A percentile compares a stretch with the other conserved stretches of the same genome.
phyloP scores from a whole-genome alignment of 2,888 invertebrate genomes.

The Endotricha flammealis region DNA sequence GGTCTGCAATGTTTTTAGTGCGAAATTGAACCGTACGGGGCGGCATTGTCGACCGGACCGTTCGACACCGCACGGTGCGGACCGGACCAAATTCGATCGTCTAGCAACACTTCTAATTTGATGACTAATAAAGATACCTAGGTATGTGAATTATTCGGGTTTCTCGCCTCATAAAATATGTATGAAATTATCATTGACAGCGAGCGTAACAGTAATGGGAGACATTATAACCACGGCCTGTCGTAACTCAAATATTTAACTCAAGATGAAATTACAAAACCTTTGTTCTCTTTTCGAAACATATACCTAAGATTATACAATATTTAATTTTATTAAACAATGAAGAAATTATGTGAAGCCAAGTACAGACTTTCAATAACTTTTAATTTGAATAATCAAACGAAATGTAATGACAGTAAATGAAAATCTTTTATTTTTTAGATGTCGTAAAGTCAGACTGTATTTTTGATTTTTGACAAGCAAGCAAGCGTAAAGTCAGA shows the following conservation, averaged over 20 bases:
- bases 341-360: background rate
- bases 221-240: background rate
- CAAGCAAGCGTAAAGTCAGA: background rate
- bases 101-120: slow-evolving; percentile 6
- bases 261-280: background rate
- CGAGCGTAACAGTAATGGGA: slow-evolving; percentile 1
- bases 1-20: too few relatives aligned
- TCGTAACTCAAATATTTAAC: slow-evolving; percentile 4
- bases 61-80: too few relatives aligned
- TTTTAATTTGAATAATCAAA: background rate
- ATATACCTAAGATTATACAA: background rate
- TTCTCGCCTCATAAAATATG: slow-evolving; percentile 4
- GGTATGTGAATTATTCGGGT: slow-evolving; percentile 3
- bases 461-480: background rate
- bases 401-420: background rate
- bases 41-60: too few relatives aligned
- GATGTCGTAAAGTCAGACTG: too few relatives aligned
- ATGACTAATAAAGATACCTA: background rate
- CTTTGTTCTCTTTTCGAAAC: slow-evolving; percentile 1
- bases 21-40: too few relatives aligned
- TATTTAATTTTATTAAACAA: background rate
- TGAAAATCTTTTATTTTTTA: background rate
- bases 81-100: background rate
- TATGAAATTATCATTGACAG: slow-evolving; percentile 3
- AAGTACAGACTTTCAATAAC: background rate